phyloP scores from a whole-genome alignment of 1,140 invertebrate species.

The Schlechtendalia chinensis region DNA sequence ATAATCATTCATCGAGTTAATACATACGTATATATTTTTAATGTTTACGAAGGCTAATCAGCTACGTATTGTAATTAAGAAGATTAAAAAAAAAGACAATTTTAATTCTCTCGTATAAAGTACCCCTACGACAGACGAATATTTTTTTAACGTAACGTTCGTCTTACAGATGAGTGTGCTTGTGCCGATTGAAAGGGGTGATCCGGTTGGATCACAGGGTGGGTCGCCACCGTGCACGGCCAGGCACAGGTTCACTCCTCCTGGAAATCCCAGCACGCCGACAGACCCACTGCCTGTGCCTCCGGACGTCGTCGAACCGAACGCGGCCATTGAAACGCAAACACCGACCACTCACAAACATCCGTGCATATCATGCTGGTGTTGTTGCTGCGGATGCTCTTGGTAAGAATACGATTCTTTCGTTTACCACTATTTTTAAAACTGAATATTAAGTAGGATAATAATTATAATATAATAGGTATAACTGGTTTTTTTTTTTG shows the following conservation, averaged over 20 bases:
- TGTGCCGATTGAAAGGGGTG: slow-evolving; percentile 47
- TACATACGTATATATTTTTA: too few relatives aligned
- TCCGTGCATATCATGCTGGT: slow-evolving; percentile 67
- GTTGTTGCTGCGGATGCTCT: slow-evolving; percentile 71
- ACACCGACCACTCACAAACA: slow-evolving; percentile 55
- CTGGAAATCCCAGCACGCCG: slow-evolving; percentile 40
- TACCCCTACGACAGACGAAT: too few relatives aligned
- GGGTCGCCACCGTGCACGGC: slow-evolving; percentile 43
- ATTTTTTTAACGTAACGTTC: not conserved
- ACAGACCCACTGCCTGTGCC: slow-evolving; percentile 40
- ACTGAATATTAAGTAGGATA: too few relatives aligned
- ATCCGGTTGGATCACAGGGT: slow-evolving; percentile 42
- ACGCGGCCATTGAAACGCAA: slow-evolving; percentile 52
- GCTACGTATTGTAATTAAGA: too few relatives aligned
- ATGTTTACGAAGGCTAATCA: too few relatives aligned
- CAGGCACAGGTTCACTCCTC: slow-evolving; percentile 47
- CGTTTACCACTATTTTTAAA: too few relatives aligned
- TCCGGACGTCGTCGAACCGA: slow-evolving; percentile 52
- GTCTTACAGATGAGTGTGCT: slow-evolving; percentile 42
- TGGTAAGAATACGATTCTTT: slow-evolving; percentile 59
- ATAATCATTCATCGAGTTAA: too few relatives aligned
- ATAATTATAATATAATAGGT: too few relatives aligned
- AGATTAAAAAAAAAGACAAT: too few relatives aligned
- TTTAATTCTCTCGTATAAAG: too few relatives aligned
- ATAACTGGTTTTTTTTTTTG: too few relatives aligned